Evolutionary conservation across 2,797 vertebrate genomes (phyloP).

Genomic region (Threskiornis aethiopicus): DNA sequence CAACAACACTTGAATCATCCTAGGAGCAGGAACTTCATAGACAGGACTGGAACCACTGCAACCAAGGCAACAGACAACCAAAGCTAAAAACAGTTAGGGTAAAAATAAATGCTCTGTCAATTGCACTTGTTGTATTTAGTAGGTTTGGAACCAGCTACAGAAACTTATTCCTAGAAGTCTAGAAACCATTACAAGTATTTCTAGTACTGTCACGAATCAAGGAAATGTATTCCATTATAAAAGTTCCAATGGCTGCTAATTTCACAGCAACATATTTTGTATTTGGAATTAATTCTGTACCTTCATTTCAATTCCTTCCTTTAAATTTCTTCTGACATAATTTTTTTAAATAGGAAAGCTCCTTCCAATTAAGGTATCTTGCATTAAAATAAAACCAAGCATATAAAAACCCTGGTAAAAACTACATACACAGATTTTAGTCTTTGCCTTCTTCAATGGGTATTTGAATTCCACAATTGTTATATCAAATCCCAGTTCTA

Average conservation of each 20-base stretch:
- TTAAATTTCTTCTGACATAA: background rate
- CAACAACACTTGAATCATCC: background rate
- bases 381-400: background rate
- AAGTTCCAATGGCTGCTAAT: background rate
- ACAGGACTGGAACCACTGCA: constrained; percentile 30
- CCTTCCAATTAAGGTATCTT: background rate
- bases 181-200: background rate
- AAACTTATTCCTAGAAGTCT: constrained; percentile 19
- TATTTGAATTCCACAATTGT: background rate
- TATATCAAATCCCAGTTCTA: background rate
- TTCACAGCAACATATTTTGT: background rate
- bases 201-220: background rate
- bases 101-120: constrained; percentile 42
- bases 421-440: background rate
- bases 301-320: background rate
- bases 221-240: background rate
- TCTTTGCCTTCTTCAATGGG: background rate
- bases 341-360: background rate
- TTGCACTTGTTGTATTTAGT: background rate
- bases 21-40: background rate
- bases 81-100: constrained; percentile 46
- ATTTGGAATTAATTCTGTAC: background rate
- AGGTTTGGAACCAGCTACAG: background rate
- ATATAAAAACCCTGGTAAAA: background rate
- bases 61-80: constrained; percentile 46